These are phyloP conservation scores for Artibeus lituratus DNA, from an alignment of 2,797 vertebrate genomes.

Conservation along the genomic window DNA sequence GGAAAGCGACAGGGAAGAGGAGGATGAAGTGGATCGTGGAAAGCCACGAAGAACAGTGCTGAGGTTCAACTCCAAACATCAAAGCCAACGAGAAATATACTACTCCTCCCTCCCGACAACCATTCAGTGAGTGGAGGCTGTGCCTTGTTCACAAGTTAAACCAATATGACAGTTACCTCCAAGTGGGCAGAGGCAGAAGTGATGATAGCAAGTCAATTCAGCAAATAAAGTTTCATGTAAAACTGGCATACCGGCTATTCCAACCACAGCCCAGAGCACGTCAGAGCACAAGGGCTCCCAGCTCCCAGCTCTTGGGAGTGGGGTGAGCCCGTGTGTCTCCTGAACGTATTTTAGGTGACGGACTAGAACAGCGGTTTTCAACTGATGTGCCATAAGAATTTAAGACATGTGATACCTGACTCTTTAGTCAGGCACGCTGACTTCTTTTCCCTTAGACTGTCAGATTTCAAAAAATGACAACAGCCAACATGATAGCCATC, in stretches of 20 bases:
- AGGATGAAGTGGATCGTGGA: rapidly evolving
- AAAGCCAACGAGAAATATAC: background rate
- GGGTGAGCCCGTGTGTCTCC: background rate
- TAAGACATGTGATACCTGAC: background rate
- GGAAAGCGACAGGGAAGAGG: rapidly evolving
- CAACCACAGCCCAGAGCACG: background rate
- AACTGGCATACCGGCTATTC: background rate
- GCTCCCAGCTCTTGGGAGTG: background rate
- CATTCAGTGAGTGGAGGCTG: background rate
- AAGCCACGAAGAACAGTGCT: background rate
- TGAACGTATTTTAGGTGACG: background rate
- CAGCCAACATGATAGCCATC: background rate
- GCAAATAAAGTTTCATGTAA: background rate
- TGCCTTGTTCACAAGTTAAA: background rate
- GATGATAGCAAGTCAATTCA: background rate
- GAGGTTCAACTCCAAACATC: background rate
- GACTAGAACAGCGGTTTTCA: background rate
- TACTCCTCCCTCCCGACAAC: background rate
- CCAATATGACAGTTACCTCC: background rate
- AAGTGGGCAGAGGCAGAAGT: background rate
- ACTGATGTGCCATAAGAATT: background rate
- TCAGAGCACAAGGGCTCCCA: background rate
- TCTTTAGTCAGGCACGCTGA: background rate
- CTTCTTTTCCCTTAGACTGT: background rate
- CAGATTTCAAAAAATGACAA: background rate